phyloP scores from a whole-genome alignment of 2,797 vertebrate genomes.

The Cyclura pinguis region DNA sequence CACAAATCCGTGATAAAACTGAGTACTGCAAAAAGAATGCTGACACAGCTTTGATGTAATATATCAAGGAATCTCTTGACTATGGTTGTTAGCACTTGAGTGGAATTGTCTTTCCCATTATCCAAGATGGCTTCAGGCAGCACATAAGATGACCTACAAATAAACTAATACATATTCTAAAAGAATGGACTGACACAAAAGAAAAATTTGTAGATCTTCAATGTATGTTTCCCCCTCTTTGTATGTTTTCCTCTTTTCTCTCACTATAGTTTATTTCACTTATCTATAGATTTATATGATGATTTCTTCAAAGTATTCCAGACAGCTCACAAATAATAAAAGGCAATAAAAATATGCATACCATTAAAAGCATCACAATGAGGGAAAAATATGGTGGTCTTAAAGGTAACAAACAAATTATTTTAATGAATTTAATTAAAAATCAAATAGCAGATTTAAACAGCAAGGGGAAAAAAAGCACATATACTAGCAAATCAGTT shows the following conservation, averaged over 20 bases:
- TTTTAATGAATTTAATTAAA: no score
- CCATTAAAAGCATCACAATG: background rate
- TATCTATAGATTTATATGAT: background rate
- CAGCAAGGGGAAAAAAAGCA: background rate
- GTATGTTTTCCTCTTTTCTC: background rate
- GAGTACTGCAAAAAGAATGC: slow-evolving; percentile 39
- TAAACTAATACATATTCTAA: background rate
- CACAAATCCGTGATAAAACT: slow-evolving; percentile 40
- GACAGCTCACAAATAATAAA: background rate
- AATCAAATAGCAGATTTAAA: background rate
- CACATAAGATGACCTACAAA: background rate
- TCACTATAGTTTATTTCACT: background rate
- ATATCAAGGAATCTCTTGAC: background rate
- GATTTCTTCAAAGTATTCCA: background rate
- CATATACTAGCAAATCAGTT: background rate
- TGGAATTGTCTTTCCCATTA: background rate
- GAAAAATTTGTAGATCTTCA: background rate
- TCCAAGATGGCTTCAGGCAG: background rate
- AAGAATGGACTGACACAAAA: background rate
- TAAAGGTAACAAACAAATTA: no score
- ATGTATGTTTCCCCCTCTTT: background rate
- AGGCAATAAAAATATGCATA: background rate
- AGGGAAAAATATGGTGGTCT: background rate
- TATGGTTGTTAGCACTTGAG: background rate
- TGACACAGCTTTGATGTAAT: slow-evolving; percentile 46